Evolutionary conservation across 2,113 vertebrate species (phyloP).

Genomic region (Pelusios castaneus): DNA sequence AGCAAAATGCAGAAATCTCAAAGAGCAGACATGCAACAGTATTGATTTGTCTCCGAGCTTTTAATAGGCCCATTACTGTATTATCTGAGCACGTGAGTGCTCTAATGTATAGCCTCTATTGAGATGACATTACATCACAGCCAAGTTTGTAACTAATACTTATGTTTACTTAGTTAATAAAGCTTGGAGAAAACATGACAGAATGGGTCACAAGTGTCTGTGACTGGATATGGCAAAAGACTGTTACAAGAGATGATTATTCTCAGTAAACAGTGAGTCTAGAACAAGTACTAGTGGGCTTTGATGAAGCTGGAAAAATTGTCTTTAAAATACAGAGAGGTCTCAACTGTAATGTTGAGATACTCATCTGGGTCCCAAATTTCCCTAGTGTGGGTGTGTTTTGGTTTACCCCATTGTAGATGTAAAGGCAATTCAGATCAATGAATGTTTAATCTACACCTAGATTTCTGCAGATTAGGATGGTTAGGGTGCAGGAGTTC

Average conservation of each 20-base stretch:
- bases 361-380: neutral
- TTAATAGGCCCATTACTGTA: neutral
- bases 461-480: neutral
- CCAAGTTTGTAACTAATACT: neutral
- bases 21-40: neutral
- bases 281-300: neutral
- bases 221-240: too few species aligned
- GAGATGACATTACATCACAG: neutral
- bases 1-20: neutral
- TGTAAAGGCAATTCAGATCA: neutral
- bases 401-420: neutral
- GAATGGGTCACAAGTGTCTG: too few species aligned
- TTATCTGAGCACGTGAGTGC: neutral
- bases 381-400: neutral
- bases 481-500: neutral
- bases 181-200: neutral
- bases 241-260: neutral
- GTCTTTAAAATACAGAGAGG: neutral
- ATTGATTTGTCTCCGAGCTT: neutral
- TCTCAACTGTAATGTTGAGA: neutral
- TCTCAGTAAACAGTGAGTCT: neutral
- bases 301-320: neutral
- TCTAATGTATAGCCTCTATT: neutral
- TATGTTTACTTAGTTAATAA: neutral
- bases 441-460: neutral